These are phyloP conservation scores for Helicoverpa assulta DNA, from an alignment of 2,888 invertebrate species.

Conservation along the genomic window DNA sequence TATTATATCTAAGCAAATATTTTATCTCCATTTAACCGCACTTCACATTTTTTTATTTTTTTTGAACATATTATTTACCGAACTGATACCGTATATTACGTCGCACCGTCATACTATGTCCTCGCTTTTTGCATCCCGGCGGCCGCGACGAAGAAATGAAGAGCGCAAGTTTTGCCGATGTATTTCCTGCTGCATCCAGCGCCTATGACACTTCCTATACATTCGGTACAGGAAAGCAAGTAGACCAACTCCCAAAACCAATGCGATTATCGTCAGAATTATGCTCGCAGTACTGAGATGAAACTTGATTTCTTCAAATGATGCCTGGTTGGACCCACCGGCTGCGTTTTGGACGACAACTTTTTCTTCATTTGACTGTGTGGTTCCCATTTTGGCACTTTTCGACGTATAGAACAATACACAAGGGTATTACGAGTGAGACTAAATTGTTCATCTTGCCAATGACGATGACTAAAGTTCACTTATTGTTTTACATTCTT, in stretches of 20 bases:
- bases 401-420: neutral
- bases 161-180: no score
- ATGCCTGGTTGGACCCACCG: constrained; percentile 3
- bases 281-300: constrained; percentile 1
- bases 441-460: constrained; percentile 3
- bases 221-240: neutral
- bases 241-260: constrained; percentile 5
- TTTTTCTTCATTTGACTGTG: constrained; percentile 3
- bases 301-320: constrained; percentile 3
- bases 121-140: no score
- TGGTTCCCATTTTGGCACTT: neutral
- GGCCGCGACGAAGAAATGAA: no score
- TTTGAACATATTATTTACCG: no score
- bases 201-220: no score
- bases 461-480: constrained; percentile 1
- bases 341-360: neutral
- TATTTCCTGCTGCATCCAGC: no score
- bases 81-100: no score
- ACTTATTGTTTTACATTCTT: constrained; percentile 3
- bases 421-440: neutral
- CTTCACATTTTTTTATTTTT: no score
- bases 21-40: no score
- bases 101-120: no score
- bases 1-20: no score
- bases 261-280: constrained; percentile 3